phyloP scores from a whole-genome alignment of 2,797 vertebrate genomes.

The Squalus acanthias region DNA sequence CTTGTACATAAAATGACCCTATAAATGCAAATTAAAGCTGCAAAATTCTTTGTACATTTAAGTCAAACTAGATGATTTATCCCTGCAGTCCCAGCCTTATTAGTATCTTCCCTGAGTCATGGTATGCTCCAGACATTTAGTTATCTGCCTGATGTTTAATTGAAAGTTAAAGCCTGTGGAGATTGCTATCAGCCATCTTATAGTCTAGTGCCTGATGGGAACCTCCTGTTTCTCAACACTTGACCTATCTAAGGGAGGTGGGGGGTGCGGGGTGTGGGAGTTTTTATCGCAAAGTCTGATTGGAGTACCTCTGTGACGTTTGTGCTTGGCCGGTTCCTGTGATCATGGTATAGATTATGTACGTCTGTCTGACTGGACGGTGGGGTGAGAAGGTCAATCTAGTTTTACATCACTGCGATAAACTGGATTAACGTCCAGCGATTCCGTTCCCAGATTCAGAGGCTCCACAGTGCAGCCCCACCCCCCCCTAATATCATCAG shows the following conservation, averaged over 20 bases:
- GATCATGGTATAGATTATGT: background rate
- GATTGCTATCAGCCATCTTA: constrained; percentile 20
- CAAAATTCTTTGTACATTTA: background rate
- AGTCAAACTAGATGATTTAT: background rate
- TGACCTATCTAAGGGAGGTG: background rate
- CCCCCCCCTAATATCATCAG: too few species aligned
- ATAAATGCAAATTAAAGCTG: background rate
- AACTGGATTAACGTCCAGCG: background rate
- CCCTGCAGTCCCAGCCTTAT: background rate
- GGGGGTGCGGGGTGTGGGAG: background rate
- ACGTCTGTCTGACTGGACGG: background rate
- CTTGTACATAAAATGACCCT: background rate
- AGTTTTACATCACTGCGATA: background rate
- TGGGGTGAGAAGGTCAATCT: background rate
- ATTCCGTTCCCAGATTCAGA: background rate
- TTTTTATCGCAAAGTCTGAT: background rate
- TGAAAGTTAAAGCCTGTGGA: background rate
- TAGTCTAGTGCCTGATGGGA: background rate
- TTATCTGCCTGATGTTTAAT: background rate
- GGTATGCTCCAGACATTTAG: background rate
- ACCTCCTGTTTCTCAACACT: background rate
- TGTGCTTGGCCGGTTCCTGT: background rate
- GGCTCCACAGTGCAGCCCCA: background rate
- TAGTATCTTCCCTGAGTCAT: background rate
- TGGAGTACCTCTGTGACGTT: background rate